Evolutionary conservation across 2,888 invertebrate species (phyloP), one percentile per base, ranked within the genome.

Genomic region (Nesidiocoris tenuis): DNA sequence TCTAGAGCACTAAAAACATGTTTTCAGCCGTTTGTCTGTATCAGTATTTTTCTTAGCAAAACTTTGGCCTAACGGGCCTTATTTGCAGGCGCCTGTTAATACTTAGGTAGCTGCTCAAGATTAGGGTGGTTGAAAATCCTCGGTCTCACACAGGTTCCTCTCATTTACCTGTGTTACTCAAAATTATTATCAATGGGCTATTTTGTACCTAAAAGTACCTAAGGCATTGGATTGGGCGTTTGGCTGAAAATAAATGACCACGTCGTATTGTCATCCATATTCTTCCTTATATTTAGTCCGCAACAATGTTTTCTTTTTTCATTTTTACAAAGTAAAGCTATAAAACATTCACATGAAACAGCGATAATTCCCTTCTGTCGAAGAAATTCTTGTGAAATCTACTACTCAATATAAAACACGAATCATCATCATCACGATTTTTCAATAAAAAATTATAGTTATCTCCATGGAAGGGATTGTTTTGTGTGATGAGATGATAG

Each of bases 321-420:
- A 22, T 70, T 59, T 70, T 67, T 59, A 70, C 59, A 70, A 70
- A 59, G 57, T 70, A 70, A 70, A 70, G 70, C 70, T 70, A 70
- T 57, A 23, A 70, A 39, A 70, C 70, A 70, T 70, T 59, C 59
- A 70, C 67, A 54, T 54, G 39, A 65, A 65, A 65, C 39, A 65
- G 65, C 65, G 12, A 39, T 39, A 39, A 39, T 39, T 39, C 39
- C n/a, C 39, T 39, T 39, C 39, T 3, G 12, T 7, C 39, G 39
- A 39, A 39, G 39, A 12, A 39, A n/a, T n/a, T 39, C 39, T 12
- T 39, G 39, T 39, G 39, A 39, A 39, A 39, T 39, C 39, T 39
- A 39, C 39, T 39, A 39, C 12, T 39, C 39, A 39, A 39, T 39
- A 39, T 39, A 39, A 39, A 39, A 39, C 39, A 39, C 39, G 39